phyloP scores from a whole-genome alignment of 1,140 invertebrate species.

The Zaprionus lachaisei region DNA sequence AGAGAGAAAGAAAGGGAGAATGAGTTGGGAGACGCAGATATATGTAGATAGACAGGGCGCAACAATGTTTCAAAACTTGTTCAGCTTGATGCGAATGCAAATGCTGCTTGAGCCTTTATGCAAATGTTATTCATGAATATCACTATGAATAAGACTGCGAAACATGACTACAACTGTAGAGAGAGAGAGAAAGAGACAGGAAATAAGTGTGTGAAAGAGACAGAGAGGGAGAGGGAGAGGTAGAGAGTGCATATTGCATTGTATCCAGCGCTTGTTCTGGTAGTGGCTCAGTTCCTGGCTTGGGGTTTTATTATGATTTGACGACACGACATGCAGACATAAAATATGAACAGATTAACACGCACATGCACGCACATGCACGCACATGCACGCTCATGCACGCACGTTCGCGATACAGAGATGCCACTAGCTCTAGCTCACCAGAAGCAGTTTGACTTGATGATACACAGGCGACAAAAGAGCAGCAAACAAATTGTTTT shows the following conservation, averaged over 20 bases:
- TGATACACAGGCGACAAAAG: conserved; percentile 44
- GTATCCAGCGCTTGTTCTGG: conserved; percentile 14
- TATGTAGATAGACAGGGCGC: conserved; percentile 8
- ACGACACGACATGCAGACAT: conserved; percentile 62
- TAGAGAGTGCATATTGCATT: conserved; percentile 30
- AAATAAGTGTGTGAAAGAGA: background rate
- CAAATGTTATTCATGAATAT: conserved; percentile 65
- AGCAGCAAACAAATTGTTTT: background rate
- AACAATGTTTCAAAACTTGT: conserved; percentile 63
- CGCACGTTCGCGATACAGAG: background rate
- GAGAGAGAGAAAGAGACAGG: background rate
- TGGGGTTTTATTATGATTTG: conserved; percentile 68
- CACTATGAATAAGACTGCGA: conserved; percentile 43
- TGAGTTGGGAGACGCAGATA: background rate
- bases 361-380: conserved; percentile 29
- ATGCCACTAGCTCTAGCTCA: background rate
- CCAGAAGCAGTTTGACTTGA: background rate
- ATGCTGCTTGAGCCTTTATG: conserved; percentile 62
- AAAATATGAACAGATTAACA: conserved; percentile 71
- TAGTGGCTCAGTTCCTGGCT: conserved; percentile 8
- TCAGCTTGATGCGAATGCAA: conserved; percentile 49
- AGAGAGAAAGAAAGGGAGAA: background rate
- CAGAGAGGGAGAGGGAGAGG: background rate
- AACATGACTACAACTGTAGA: conserved; percentile 5
- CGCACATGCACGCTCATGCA: conserved; percentile 3